Evolutionary conservation across 2,113 vertebrate genomes (phyloP).

Genomic region (Otocyon megalotis): DNA sequence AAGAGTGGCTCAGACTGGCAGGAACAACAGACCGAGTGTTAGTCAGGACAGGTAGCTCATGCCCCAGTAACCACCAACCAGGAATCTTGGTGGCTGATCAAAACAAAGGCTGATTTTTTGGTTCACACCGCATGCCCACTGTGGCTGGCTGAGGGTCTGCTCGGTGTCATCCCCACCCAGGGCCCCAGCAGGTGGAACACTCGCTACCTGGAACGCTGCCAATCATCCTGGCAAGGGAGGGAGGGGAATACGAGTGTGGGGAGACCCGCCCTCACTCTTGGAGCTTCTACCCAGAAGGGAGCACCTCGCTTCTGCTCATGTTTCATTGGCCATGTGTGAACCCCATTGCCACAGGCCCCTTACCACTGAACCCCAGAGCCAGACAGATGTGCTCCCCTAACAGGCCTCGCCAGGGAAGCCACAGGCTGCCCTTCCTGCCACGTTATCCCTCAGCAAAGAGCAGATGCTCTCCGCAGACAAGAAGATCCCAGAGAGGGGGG

Average conservation of each 20-base stretch:
- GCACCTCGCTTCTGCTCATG: background rate
- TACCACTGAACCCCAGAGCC: background rate
- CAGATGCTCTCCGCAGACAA: background rate
- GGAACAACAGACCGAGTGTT: background rate
- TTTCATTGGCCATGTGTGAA: background rate
- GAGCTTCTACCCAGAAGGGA: background rate
- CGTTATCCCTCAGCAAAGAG: background rate
- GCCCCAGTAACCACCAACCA: background rate
- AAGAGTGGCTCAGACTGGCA: background rate
- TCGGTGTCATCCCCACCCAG: background rate
- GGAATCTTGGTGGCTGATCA: background rate
- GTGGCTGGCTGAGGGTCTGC: background rate
- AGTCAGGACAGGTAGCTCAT: background rate
- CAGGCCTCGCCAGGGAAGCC: background rate
- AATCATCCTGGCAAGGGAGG: background rate
- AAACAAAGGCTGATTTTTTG: slow-evolving; percentile 7
- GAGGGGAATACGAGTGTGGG: background rate
- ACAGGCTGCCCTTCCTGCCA: background rate
- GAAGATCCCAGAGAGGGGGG: background rate
- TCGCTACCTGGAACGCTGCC: background rate
- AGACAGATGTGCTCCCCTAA: background rate
- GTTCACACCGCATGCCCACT: background rate
- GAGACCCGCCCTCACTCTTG: background rate
- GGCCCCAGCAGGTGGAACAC: background rate
- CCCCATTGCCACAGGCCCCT: background rate